A percentile compares a stretch with the other conserved stretches of the same genome.
Evolutionary conservation across 2,888 invertebrate genomes (phyloP).

Genomic region (Watsonalla binaria): DNA sequence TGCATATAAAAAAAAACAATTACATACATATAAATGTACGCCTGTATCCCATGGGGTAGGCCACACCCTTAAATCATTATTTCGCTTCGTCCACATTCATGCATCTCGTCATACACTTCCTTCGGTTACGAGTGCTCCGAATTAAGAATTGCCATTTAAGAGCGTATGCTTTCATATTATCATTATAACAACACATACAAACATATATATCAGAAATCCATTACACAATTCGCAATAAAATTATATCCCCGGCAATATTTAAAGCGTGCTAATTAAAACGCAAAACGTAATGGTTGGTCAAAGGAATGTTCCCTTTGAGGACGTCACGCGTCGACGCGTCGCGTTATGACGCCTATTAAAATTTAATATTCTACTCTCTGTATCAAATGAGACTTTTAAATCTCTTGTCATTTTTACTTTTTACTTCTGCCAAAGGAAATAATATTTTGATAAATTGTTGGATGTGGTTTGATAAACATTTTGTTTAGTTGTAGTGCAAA

Average conservation of each 20-base stretch:
- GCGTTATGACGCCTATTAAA: slow-evolving; percentile 42
- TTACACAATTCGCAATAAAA: not conserved
- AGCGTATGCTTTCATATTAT: no score
- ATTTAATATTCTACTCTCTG: slow-evolving; percentile 50
- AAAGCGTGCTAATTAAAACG: slow-evolving; percentile 16
- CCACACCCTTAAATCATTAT: no score
- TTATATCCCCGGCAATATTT: not conserved
- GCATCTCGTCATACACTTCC: no score
- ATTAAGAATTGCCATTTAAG: no score
- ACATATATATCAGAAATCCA: not conserved
- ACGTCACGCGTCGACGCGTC: slow-evolving; percentile 41
- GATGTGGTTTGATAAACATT: no score
- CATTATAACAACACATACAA: not conserved
- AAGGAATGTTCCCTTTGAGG: slow-evolving; percentile 56
- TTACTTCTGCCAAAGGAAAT: slow-evolving; percentile 12
- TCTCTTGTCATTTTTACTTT: slow-evolving; percentile 19
- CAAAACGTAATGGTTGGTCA: slow-evolving; percentile 45
- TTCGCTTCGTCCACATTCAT: no score
- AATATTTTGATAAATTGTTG: not conserved
- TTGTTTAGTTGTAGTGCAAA: no score
- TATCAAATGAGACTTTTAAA: slow-evolving; percentile 35
- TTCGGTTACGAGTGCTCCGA: no score
- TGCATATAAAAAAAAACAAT: no score
- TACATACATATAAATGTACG: no score
- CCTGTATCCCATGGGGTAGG: no score